Evolutionary conservation across 2,888 invertebrate species (phyloP).

Genomic region (Folsomia manolachei): DNA sequence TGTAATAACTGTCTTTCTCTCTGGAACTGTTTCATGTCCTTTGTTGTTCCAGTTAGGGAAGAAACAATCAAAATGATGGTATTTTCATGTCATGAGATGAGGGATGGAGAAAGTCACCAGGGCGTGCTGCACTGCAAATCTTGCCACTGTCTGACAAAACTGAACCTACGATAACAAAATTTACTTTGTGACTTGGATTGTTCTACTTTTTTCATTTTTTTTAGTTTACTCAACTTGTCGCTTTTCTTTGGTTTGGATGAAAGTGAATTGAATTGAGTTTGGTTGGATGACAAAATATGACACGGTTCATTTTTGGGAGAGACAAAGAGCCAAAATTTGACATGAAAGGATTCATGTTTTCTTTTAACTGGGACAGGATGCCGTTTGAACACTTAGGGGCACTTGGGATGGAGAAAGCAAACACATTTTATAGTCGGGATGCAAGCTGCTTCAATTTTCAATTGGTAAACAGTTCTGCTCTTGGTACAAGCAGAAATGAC

Average conservation of each 20-base stretch:
- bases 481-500: background rate
- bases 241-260: background rate
- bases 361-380: background rate
- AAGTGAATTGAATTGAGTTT: background rate
- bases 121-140: slow-evolving; percentile 8
- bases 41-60: background rate
- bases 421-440: background rate
- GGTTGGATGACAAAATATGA: background rate
- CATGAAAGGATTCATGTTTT: background rate
- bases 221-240: background rate
- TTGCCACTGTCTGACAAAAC: background rate
- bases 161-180: slow-evolving; percentile 15
- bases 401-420: background rate
- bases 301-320: background rate
- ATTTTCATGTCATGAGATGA: slow-evolving; percentile 13
- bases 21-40: background rate
- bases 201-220: background rate
- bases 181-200: background rate
- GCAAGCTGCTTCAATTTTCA: background rate
- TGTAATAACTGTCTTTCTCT: background rate
- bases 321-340: background rate
- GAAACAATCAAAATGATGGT: slow-evolving; percentile 10
- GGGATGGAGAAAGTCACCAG: slow-evolving; percentile 14
- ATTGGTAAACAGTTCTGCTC: too few species aligned
- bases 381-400: too few species aligned